phyloP scores from a whole-genome alignment of 1,140 invertebrate genomes.

The Dinothrombium tinctorium region DNA sequence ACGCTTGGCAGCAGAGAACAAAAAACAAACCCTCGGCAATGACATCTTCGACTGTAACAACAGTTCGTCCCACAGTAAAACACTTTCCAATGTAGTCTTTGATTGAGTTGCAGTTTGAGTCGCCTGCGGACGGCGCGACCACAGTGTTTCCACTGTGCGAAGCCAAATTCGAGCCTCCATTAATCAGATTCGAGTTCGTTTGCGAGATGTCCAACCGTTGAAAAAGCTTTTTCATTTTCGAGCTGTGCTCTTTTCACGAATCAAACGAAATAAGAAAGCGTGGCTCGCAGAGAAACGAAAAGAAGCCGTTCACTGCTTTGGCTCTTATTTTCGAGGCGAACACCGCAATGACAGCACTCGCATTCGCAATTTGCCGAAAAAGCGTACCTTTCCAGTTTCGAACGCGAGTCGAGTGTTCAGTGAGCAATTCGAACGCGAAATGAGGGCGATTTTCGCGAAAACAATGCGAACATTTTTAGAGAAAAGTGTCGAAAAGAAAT shows the following conservation, averaged over 20 bases:
- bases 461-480: too few relatives aligned
- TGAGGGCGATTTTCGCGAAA: too few relatives aligned
- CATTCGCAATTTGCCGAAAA: too few relatives aligned
- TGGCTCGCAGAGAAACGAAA: too few relatives aligned
- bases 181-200: neutral
- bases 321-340: too few relatives aligned
- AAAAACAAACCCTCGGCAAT: constrained; percentile 48
- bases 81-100: constrained; percentile 44
- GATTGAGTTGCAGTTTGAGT: constrained; percentile 23
- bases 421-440: too few relatives aligned
- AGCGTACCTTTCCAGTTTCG: too few relatives aligned
- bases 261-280: too few relatives aligned
- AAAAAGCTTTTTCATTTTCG: constrained; percentile 14
- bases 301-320: too few relatives aligned
- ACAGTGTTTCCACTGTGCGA: constrained; percentile 11
- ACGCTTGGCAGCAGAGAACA: neutral
- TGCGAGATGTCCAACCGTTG: constrained; percentile 12
- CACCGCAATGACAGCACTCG: too few relatives aligned
- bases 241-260: neutral
- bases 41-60: constrained; percentile 59
- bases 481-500: too few relatives aligned
- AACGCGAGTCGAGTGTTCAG: too few relatives aligned
- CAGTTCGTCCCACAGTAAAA: constrained; percentile 45
- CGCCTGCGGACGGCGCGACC: neutral
- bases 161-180: constrained; percentile 8